phyloP scores from a whole-genome alignment of 2,113 vertebrate species.

The Ifrita kowaldi region DNA sequence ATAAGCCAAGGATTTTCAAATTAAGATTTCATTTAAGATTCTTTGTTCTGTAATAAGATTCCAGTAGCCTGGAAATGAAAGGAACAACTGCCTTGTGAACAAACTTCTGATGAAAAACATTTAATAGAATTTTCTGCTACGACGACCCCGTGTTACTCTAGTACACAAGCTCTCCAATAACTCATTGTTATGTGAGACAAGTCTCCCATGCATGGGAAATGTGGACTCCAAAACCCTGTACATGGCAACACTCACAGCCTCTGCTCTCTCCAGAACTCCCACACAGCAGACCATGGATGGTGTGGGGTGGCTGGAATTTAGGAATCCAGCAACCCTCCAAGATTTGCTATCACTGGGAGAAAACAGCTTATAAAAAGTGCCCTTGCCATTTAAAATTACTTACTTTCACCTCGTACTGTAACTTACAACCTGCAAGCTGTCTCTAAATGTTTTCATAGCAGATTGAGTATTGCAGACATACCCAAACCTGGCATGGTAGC shows the following conservation, averaged over 20 bases:
- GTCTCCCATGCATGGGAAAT: background rate
- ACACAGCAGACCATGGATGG: background rate
- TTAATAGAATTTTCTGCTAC: background rate
- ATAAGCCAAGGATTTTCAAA: background rate
- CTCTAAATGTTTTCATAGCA: background rate
- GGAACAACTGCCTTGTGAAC: background rate
- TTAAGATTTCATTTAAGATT: conserved; percentile 40
- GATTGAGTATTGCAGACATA: background rate
- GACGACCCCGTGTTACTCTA: background rate
- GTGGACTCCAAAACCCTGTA: background rate
- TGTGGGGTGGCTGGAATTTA: background rate
- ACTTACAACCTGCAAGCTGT: background rate
- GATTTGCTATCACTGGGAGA: background rate
- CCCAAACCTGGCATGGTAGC: background rate
- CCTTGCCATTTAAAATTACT: background rate
- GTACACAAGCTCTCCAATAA: background rate
- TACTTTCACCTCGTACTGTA: background rate
- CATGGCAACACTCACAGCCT: background rate
- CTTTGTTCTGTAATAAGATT: background rate
- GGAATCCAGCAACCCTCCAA: background rate
- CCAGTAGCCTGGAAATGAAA: background rate
- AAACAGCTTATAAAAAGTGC: background rate
- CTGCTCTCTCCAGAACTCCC: background rate
- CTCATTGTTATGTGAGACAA: background rate
- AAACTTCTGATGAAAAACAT: background rate